Percentiles rank a stretch among this genome's conserved stretches.
Evolutionary conservation across 37 sponge, comb jelly and placozoan species (phyloP).

Genomic region (Halichondria panicea): DNA sequence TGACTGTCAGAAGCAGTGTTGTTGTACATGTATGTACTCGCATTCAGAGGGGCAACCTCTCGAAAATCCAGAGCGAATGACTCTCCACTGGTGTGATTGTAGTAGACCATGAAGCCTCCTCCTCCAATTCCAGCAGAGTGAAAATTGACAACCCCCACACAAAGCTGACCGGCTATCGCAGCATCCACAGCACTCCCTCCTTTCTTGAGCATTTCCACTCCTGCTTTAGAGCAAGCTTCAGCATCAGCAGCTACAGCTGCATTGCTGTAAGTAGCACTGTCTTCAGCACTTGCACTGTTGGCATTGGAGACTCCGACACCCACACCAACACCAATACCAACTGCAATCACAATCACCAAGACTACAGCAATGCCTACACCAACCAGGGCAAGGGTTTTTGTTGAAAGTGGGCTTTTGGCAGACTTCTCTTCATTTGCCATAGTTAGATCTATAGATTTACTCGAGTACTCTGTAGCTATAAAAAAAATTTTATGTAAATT

Average conservation of each 20-base stretch:
- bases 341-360: too few species aligned
- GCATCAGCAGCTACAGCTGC: constrained; percentile 90
- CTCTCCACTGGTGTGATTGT: constrained; percentile 38
- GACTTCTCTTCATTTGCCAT: too few species aligned
- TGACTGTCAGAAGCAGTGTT: not conserved
- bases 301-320: too few species aligned
- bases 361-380: too few species aligned
- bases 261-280: constrained; percentile 35
- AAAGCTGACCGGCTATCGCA: constrained; percentile 76
- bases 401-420: too few species aligned
- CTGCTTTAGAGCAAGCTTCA: constrained; percentile 69
- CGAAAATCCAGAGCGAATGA: constrained; percentile 74
- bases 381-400: too few species aligned
- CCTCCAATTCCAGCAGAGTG: constrained; percentile 93
- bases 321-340: too few species aligned
- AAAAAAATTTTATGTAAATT: too few species aligned
- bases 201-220: constrained; percentile 54
- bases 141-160: constrained; percentile 83
- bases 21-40: constrained; percentile 10
- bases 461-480: too few species aligned
- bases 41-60: constrained; percentile 73
- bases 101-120: constrained; percentile 90
- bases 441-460: too few species aligned
- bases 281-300: too few species aligned
- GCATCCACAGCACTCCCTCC: constrained; percentile 91